A percentile compares a stretch with the other conserved stretches of the same genome.
Evolutionary conservation across 2,113 vertebrate species (phyloP).

Genomic region (Tor tambroides): DNA sequence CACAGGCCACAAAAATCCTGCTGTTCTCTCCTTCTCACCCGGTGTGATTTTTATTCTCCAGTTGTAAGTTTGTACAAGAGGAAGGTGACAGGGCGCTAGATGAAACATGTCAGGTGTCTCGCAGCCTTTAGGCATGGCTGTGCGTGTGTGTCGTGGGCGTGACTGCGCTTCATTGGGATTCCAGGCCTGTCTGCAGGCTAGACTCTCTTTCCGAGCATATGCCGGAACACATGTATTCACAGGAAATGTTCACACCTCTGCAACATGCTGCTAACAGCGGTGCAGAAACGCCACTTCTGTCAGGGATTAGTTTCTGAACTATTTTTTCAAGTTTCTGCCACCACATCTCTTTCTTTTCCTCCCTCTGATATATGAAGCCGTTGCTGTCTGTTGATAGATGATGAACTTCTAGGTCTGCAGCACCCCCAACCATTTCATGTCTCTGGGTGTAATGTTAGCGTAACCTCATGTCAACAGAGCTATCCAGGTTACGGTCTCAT

Average conservation of each 20-base stretch:
- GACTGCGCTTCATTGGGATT: constrained; percentile 62
- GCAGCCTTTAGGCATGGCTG: constrained; percentile 67
- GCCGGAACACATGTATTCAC: not conserved
- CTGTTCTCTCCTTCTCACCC: not conserved
- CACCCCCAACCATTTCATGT: not conserved
- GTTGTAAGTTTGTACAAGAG: constrained; percentile 46
- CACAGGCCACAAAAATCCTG: not conserved
- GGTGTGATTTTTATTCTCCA: constrained; percentile 29
- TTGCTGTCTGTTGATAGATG: not conserved
- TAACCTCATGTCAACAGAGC: not conserved
- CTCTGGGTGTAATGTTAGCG: not conserved
- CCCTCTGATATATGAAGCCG: not conserved
- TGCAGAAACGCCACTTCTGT: not conserved
- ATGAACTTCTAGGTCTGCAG: not conserved
- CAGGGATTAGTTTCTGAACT: not conserved
- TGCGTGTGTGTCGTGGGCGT: constrained; percentile 5
- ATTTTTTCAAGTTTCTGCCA: not conserved
- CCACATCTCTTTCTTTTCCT: not conserved
- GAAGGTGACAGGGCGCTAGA: constrained; percentile 68
- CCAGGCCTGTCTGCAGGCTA: constrained; percentile 22
- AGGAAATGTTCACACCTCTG: constrained; percentile 10
- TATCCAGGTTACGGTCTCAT: constrained; percentile 12
- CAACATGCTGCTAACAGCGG: not conserved
- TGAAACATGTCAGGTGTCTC: constrained; percentile 76
- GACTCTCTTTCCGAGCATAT: constrained; percentile 3